These are phyloP conservation scores for Lissocephala sabroskyi DNA, from an alignment of 2,888 invertebrate species.

Conservation along the genomic window DNA sequence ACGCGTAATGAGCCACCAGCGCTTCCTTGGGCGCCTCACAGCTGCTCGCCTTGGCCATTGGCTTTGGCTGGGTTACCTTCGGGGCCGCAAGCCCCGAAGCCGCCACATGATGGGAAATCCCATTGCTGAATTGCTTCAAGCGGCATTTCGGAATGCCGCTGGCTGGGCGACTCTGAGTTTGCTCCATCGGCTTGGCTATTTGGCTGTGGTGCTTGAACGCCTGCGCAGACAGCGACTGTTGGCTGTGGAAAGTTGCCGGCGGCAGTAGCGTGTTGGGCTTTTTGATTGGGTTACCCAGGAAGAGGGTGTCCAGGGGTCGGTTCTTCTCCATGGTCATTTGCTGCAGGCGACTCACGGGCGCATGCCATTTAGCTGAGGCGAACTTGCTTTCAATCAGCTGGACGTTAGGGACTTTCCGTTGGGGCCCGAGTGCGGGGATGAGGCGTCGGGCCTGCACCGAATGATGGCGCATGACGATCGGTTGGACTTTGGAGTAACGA, in stretches of 20 bases:
- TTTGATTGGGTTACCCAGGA: background rate
- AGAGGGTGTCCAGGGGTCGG: too few relatives aligned
- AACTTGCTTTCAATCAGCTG: too few relatives aligned
- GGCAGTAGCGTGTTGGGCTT: background rate
- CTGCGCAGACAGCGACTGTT: background rate
- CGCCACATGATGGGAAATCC: too few relatives aligned
- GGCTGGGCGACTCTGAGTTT: too few relatives aligned
- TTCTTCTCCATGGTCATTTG: too few relatives aligned
- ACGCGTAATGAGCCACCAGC: background rate
- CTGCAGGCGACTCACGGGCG: too few relatives aligned
- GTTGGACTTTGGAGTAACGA: conserved; percentile 29
- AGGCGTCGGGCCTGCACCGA: background rate
- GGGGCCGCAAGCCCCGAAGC: background rate
- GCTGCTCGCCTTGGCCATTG: background rate
- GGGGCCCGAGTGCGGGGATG: too few relatives aligned
- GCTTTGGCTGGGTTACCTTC: background rate
- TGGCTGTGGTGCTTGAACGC: too few relatives aligned
- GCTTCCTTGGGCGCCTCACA: background rate
- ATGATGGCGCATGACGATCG: conserved; percentile 8
- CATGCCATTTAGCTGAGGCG: too few relatives aligned
- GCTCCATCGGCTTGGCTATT: too few relatives aligned
- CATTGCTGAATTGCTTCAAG: background rate
- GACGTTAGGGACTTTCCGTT: too few relatives aligned
- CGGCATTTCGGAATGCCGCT: too few relatives aligned
- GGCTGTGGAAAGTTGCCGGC: background rate